These are phyloP conservation scores for Mantis religiosa DNA, from an alignment of 2,888 invertebrate genomes.

Conservation along the genomic window DNA sequence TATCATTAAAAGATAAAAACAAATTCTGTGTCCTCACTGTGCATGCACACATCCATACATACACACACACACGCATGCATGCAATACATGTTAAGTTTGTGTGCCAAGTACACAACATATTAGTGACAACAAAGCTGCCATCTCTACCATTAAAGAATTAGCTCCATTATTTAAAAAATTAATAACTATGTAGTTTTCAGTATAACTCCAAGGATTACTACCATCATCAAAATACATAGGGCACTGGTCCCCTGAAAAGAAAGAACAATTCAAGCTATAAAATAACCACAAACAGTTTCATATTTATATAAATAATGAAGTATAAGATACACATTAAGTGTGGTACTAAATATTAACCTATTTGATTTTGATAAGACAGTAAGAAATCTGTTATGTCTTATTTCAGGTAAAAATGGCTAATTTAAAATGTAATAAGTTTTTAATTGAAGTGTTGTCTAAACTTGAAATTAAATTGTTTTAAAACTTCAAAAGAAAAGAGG, in stretches of 20 bases:
- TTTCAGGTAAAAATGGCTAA: too few relatives aligned
- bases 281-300: background rate
- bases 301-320: too few relatives aligned
- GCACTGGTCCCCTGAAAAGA: slow-evolving; percentile 76
- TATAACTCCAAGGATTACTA: slow-evolving; percentile 73
- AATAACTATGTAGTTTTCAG: slow-evolving; percentile 69
- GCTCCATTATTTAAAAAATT: slow-evolving; percentile 45
- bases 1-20: background rate
- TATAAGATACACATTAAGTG: too few relatives aligned
- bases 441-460: too few relatives aligned
- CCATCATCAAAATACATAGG: slow-evolving; percentile 98
- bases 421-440: too few relatives aligned
- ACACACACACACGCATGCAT: background rate
- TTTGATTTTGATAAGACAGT: too few relatives aligned
- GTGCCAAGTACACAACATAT: background rate
- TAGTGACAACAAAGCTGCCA: background rate
- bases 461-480: too few relatives aligned
- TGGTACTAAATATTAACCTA: too few relatives aligned
- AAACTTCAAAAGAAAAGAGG: too few relatives aligned
- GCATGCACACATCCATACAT: too few relatives aligned
- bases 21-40: background rate
- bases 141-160: background rate
- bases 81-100: background rate
- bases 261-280: slow-evolving; percentile 16
- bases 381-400: too few relatives aligned